Conservation (phyloP, 2,113 vertebrate species). For the Myotis yumanensis region DNA sequence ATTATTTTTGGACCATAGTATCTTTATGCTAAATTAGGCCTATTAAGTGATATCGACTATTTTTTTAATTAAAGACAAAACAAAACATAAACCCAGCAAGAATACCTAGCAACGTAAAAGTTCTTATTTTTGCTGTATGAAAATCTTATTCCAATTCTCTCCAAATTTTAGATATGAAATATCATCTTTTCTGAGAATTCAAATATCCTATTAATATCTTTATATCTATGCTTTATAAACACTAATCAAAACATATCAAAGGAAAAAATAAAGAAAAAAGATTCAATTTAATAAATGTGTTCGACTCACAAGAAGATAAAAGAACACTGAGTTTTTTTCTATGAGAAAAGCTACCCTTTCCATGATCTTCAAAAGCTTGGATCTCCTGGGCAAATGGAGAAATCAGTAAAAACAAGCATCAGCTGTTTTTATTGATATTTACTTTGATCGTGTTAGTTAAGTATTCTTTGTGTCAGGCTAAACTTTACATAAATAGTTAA, state of each 20-base stretch:
- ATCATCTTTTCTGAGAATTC: not conserved
- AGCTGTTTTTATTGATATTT: slow-evolving; percentile 52
- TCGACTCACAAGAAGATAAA: slow-evolving; percentile 1
- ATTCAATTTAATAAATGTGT: not conserved
- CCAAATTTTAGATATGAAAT: not conserved
- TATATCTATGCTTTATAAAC: not conserved
- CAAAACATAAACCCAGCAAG: not conserved
- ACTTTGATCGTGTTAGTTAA: not conserved
- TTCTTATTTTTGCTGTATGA: not conserved
- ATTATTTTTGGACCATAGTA: not conserved
- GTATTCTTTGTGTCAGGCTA: not conserved
- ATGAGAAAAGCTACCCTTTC: not conserved
- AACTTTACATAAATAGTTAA: slow-evolving; percentile 18
- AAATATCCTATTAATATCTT: not conserved
- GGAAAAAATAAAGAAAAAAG: not conserved
- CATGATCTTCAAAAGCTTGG: not conserved
- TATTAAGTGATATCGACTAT: not conserved
- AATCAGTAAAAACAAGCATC: not conserved
- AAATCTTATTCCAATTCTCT: not conserved
- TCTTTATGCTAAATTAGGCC: not conserved
- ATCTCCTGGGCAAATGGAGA: fast-evolving
- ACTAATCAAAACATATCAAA: not conserved
- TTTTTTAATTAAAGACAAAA: not conserved
- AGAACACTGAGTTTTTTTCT: not conserved
- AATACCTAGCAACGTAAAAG: not conserved